Base-by-base conservation (phyloP, 2,888 invertebrate species). In the Petrolisthes cinctipes region DNA sequence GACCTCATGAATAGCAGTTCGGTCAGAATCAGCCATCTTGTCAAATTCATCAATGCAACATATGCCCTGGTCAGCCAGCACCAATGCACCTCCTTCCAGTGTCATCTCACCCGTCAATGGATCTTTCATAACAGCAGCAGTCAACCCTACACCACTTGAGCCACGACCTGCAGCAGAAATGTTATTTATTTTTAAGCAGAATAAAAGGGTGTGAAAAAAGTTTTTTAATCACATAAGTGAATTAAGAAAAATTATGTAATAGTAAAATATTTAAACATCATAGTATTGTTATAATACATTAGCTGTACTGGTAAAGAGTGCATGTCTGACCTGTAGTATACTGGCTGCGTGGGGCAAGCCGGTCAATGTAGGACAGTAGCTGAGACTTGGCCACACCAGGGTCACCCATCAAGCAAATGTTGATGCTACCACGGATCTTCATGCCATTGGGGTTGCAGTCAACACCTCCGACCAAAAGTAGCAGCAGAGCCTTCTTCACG, bases 21-120 rank as follows among this genome's bases (percentile, higher is more conserved):
- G 95, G 93, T 99, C 99, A 75, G 94, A 93, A 91, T 99, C 99
- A 82, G 98, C 97, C 99, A 99, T 99, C 94, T 99, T 99, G 94
- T 99, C 99, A 93, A 99, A 99, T 94, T 99, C 99, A 93, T 99
- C 99, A 93, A 99, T 99, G 93, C 99, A 99, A 93, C 99, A 99
- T 87, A 98, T 96, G 51, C 91, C 91, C 87, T 97, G 96, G 93
- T 99, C 99, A 0, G 99, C 98, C 91, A 99, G 93, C 68, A 99
- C 99, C 61, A 99, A 93, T 14, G 99, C 98, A 7, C 99, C 99
- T 71, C 99, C 98, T 92, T 99, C 98, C 86, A 99, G 93, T 92
- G 96, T 97, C 98, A 99, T 98, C 94, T 99, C 98, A 1, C 98
- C 98, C 0, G 99, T 99, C 91, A 99, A 94, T 0, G 98, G 97